Conservation (phyloP, 2,888 invertebrate genomes). For the Idaea aversata region DNA sequence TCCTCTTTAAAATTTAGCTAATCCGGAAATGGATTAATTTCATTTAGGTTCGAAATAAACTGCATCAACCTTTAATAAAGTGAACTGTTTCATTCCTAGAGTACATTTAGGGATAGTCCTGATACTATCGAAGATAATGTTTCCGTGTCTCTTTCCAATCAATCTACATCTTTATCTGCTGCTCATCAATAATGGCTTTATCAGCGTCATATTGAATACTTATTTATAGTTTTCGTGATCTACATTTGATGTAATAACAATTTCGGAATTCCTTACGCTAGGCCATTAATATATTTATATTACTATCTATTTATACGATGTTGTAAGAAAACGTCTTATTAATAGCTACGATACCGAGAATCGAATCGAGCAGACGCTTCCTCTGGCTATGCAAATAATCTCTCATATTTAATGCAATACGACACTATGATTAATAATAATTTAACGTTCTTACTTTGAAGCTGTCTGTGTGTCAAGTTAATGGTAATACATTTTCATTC, state of each 20-base stretch:
- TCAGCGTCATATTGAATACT: neutral
- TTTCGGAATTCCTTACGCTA: slow-evolving; percentile 35
- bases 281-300: neutral
- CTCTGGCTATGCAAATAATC: neutral
- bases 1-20: too few relatives aligned
- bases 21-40: too few relatives aligned
- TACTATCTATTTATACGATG: neutral
- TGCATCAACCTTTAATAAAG: neutral
- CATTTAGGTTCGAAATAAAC: neutral
- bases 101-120: neutral
- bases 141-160: slow-evolving; percentile 21
- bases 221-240: neutral
- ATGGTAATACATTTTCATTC: slow-evolving; percentile 13
- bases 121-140: slow-evolving; percentile 16
- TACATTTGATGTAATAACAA: neutral
- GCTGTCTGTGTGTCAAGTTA: slow-evolving; percentile 22
- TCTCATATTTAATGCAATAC: slow-evolving; percentile 25
- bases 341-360: neutral
- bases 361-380: neutral
- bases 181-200: neutral
- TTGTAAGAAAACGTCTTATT: slow-evolving; percentile 1
- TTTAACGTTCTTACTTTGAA: slow-evolving; percentile 34
- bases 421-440: slow-evolving; percentile 41
- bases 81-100: neutral
- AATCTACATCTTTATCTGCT: slow-evolving; percentile 21